A percentile compares a stretch with the other conserved stretches of the same genome.
Conservation (phyloP, 2,113 vertebrate species). For the Natator depressus region DNA sequence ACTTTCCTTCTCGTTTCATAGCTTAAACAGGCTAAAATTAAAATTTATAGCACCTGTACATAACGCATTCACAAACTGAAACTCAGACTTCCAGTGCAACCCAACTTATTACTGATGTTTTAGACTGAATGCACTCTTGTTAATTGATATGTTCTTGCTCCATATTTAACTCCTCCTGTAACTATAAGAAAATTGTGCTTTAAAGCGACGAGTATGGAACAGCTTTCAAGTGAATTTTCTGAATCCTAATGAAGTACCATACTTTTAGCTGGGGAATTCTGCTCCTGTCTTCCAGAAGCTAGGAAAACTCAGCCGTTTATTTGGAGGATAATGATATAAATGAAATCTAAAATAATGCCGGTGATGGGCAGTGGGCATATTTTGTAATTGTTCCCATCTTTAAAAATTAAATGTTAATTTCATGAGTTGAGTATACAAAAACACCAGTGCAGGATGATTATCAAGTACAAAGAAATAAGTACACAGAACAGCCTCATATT, state of each 20-base stretch:
- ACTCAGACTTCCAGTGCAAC: slow-evolving; percentile 43
- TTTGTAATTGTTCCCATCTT: background rate
- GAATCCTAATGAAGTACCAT: slow-evolving; percentile 28
- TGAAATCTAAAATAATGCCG: background rate
- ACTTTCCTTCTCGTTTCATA: slow-evolving; percentile 45
- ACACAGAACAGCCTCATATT: background rate
- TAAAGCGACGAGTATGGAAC: slow-evolving; percentile 31
- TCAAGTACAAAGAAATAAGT: background rate
- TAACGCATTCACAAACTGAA: slow-evolving; percentile 56
- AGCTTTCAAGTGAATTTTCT: slow-evolving; percentile 45
- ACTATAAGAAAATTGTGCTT: slow-evolving; percentile 39
- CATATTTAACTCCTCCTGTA: slow-evolving; percentile 47
- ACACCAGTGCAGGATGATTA: background rate
- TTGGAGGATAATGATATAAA: background rate
- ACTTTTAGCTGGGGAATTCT: slow-evolving; percentile 32
- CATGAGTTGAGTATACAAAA: background rate
- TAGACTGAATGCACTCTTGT: slow-evolving; percentile 34
- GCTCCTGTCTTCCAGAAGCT: background rate
- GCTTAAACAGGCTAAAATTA: slow-evolving; percentile 59
- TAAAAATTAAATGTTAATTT: background rate
- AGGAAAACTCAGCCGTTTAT: background rate
- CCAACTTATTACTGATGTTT: slow-evolving; percentile 27
- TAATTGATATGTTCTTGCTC: slow-evolving; percentile 40
- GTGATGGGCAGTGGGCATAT: background rate
- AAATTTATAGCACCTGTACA: slow-evolving; percentile 59